Percentiles rank a stretch among this genome's conserved stretches.
These are phyloP conservation scores for Acrobasis suavella DNA, from an alignment of 2,888 invertebrate species.

Conservation along the genomic window DNA sequence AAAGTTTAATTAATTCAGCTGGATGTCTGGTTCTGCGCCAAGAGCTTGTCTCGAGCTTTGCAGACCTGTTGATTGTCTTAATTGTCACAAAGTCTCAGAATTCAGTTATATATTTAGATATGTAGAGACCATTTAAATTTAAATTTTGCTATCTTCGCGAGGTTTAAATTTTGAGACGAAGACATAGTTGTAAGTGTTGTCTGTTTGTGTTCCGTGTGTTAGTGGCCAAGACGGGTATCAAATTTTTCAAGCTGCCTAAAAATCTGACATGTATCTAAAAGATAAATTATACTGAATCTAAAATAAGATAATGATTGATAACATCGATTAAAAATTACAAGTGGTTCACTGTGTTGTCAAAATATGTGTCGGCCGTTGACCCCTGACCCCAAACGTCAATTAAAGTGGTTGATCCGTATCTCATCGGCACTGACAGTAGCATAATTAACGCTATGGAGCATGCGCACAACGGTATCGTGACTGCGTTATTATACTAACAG, in stretches of 20 bases:
- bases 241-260: no score
- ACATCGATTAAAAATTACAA: not conserved
- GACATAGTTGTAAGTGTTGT: no score
- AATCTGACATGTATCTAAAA: no score
- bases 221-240: no score
- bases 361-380: slow-evolving; percentile 12
- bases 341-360: not conserved
- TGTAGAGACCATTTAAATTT: no score
- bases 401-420: slow-evolving; percentile 25
- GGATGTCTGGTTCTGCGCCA: not conserved
- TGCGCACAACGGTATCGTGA: slow-evolving; percentile 39
- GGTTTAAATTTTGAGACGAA: no score
- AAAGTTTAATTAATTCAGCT: slow-evolving; percentile 3
- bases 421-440: slow-evolving; percentile 27
- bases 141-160: no score
- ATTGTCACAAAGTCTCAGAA: not conserved
- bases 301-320: not conserved
- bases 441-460: slow-evolving; percentile 42
- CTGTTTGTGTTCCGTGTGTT: no score
- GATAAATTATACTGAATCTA: no score
- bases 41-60: not conserved
- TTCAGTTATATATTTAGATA: not conserved
- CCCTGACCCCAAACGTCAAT: slow-evolving; percentile 24
- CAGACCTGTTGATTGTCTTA: not conserved
- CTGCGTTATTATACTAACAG: slow-evolving; percentile 13